A percentile compares a stretch with the other conserved stretches of the same genome.
Conservation (phyloP, 1,140 invertebrate species). For the Parapsyche elsis region DNA sequence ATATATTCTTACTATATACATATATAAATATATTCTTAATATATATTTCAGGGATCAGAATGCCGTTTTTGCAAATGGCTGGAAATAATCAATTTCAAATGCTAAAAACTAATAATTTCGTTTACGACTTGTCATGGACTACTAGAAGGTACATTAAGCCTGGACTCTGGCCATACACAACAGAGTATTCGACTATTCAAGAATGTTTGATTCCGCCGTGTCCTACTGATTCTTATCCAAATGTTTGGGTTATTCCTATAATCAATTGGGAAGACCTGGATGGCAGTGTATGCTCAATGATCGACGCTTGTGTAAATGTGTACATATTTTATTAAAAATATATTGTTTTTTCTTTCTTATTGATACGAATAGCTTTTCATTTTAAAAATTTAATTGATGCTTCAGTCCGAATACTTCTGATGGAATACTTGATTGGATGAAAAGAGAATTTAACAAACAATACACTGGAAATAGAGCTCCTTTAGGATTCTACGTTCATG, state of each 20-base stretch:
- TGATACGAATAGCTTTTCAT: constrained; percentile 60
- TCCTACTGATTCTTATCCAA: constrained; percentile 71
- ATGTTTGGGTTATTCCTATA: constrained; percentile 75
- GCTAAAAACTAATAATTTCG: constrained; percentile 59
- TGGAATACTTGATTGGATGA: constrained; percentile 63
- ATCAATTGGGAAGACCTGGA: constrained; percentile 68
- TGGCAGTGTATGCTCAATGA: constrained; percentile 71
- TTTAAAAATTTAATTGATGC: constrained; percentile 57
- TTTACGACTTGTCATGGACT: constrained; percentile 68
- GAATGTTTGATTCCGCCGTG: constrained; percentile 68
- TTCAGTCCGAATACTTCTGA: constrained; percentile 60
- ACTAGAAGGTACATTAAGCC: constrained; percentile 61
- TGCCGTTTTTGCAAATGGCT: constrained; percentile 69
- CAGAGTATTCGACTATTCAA: constrained; percentile 66
- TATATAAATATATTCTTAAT: not conserved
- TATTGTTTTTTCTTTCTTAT: not conserved
- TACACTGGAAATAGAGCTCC: constrained; percentile 71
- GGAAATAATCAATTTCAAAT: constrained; percentile 64
- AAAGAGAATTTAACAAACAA: constrained; percentile 67
- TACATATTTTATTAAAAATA: constrained; percentile 12
- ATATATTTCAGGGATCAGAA: constrained; percentile 60
- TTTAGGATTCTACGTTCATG: constrained; percentile 71
- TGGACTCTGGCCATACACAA: constrained; percentile 70
- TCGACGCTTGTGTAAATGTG: constrained; percentile 70
- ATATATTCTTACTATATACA: not conserved